Base-by-base conservation (phyloP, 64 coral and sea anemone species). In the Anthopleura sola region DNA sequence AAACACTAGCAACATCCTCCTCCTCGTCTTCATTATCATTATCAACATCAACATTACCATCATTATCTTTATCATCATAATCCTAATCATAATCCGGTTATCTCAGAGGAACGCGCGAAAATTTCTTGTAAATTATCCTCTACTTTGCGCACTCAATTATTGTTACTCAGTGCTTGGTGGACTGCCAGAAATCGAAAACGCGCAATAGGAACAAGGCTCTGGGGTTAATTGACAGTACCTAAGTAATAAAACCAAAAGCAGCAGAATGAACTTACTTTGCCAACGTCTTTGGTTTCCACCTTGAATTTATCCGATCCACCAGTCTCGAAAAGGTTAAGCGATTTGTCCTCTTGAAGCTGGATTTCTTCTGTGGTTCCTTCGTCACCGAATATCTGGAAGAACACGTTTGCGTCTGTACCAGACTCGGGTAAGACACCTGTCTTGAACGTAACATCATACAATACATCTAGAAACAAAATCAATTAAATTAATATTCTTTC, bases 241-340 rank as follows among this genome's bases (percentile, higher is more conserved):
- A n/a, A n/a, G n/a, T n/a, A n/a, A n/a, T 28, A 26, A 26, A 10
- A 15, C 5, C 58, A 15, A 62, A 10, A 9, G 24, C 16, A 13
- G 55, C n/a, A 6, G n/a, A 62, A 26, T 7, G n/a, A 34, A 40
- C 39, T 71, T 7, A 90, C 89, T 83, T 91, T 91, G 84, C 89
- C 89, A 68, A 91, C 89, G 78, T 86, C 84, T 71, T 55, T 75
- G 19, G 89, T 91, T 78, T 91, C 89, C 19, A 91, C 89, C 11
- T 86, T 91, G 23, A 91, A 91, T 31, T 91, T 91, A 37, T 91
- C 89, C 10, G 57, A 86, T 48, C 85, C 85, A 8, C 89, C 84
- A 60, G 79, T 78, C 18, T 85, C 89, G 78, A 91, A 91, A 16
- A 91, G 84, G 1, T 85, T 84, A 0, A 86, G 54, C 5, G 37